Base-by-base conservation (phyloP, 2,113 vertebrate genomes). In the Xiphophorus couchianus region DNA sequence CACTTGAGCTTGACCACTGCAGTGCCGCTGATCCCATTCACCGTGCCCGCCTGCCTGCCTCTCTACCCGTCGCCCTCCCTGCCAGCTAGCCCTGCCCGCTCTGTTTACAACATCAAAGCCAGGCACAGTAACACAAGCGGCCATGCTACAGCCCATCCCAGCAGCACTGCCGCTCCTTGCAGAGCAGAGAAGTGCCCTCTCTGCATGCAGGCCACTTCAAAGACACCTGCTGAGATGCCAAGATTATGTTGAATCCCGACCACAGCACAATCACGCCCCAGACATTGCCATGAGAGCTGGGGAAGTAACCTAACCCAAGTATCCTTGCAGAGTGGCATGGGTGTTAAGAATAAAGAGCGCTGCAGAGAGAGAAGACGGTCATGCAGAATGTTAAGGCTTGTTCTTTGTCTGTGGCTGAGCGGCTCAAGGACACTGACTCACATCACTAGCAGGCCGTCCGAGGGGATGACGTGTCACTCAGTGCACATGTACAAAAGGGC, bases 401-500 rank as follows among this genome's bases (percentile, higher is more conserved):
- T 82, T 92, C 86, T 92, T 88, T 92, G 92, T 91, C 81, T 71
- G 86, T 76, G 68, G 86, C 84, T 67, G 86, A 88, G 84, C 84
- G 82, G 90, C 93, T 95, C 92, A 94, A 95, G 93, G 94, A 93
- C 93, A 93, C 83, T 88, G 90, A 94, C 90, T 94, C 92, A 93
- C 89, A 92, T 84, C 88, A 89, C 82, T 76, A 54, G 81, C 82
- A 78, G 51, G 85, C 86, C 86, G 84, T 89, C 89, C 80, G 90
- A 92, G 86, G 89, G 90, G 92, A 88, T 87, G 91, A 93, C 73
- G 89, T 86, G 93, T 92, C 92, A 90, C 86, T 91, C 90, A 80
- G 80, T 83, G 89, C 84, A 84, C 90, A 86, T 84, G 88, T 85
- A 90, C 89, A 89, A 89, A 85, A 28, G 91, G 78, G 80, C 22